Percentiles rank a stretch among this genome's conserved stretches.
These are phyloP conservation scores for Antitype chi DNA, from an alignment of 2,888 invertebrate species.

Conservation along the genomic window DNA sequence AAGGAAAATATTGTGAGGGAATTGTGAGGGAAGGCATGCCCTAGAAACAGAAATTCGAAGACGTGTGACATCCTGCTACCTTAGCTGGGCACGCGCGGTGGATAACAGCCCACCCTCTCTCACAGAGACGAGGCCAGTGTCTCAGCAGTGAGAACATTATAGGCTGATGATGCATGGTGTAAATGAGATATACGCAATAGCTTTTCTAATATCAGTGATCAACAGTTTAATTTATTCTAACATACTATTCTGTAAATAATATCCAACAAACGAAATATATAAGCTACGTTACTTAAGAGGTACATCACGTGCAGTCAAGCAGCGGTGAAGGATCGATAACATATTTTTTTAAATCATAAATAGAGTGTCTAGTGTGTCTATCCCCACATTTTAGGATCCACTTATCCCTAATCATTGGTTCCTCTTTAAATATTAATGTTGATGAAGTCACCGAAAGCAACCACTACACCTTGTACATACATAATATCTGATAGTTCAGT, in stretches of 20 bases:
- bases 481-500: too few species aligned
- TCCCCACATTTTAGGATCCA: background rate
- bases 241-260: background rate
- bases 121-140: too few species aligned
- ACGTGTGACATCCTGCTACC: too few species aligned
- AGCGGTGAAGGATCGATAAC: background rate
- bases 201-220: background rate
- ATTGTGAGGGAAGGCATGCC: too few species aligned
- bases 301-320: background rate
- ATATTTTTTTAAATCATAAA: background rate
- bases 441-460: too few species aligned
- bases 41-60: too few species aligned
- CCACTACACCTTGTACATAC: too few species aligned
- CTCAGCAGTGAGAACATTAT: too few species aligned
- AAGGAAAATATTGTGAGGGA: too few species aligned
- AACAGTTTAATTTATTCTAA: background rate
- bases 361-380: background rate
- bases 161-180: background rate
- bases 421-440: background rate
- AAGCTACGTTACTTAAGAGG: background rate
- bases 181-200: background rate
- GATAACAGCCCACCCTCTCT: too few species aligned
- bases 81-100: too few species aligned
- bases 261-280: background rate
- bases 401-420: background rate